A percentile compares a stretch with the other conserved stretches of the same genome.
Evolutionary conservation across 2,888 invertebrate genomes (phyloP).

Genomic region (Apodemia hepburni): DNA sequence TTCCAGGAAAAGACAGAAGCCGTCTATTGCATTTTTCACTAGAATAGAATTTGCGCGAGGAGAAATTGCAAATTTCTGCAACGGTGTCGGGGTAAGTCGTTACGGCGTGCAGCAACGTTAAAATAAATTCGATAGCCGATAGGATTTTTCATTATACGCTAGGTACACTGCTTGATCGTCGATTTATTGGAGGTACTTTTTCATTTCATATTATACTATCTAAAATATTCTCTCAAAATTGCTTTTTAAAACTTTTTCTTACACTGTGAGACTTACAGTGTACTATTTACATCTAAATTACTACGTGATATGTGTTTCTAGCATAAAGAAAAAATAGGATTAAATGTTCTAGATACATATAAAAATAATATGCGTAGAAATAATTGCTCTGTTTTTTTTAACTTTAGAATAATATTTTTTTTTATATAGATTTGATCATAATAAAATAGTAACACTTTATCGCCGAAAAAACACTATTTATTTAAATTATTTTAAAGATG

Average conservation of each 20-base stretch:
- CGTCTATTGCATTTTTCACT: slow-evolving; percentile 54
- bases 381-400: too few relatives aligned
- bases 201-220: slow-evolving; percentile 35
- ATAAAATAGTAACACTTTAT: too few relatives aligned
- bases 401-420: too few relatives aligned
- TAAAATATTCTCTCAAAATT: slow-evolving; percentile 49
- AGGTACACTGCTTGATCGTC: slow-evolving; percentile 26
- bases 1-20: slow-evolving; percentile 43
- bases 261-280: not conserved
- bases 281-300: not conserved
- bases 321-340: too few relatives aligned
- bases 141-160: slow-evolving; percentile 44
- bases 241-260: slow-evolving; percentile 48
- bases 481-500: too few relatives aligned
- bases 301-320: not conserved
- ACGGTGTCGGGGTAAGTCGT: slow-evolving; percentile 41
- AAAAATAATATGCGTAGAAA: too few relatives aligned
- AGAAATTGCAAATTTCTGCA: slow-evolving; percentile 63
- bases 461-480: too few relatives aligned
- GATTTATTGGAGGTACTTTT: slow-evolving; percentile 25
- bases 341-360: too few relatives aligned
- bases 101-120: slow-evolving; percentile 41
- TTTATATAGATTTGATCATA: too few relatives aligned
- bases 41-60: slow-evolving; percentile 50
- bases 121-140: slow-evolving; percentile 48